Evolutionary conservation across 2,797 vertebrate species (phyloP).

Genomic region (Microcaecilia unicolor): DNA sequence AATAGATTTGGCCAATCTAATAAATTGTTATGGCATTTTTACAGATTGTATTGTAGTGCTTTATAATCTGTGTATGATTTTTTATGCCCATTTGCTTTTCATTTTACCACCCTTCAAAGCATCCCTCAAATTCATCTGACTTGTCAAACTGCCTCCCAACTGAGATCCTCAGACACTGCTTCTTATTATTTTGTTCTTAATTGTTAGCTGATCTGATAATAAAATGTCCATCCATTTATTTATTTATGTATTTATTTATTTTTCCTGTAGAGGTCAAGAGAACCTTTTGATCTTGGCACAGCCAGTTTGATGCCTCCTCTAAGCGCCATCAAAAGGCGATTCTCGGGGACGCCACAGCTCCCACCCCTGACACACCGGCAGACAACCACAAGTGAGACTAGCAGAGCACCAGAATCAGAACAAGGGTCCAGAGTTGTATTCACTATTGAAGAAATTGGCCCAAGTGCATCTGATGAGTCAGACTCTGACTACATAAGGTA

Average conservation of each 20-base stretch:
- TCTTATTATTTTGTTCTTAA: no score
- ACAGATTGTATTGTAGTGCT: no score
- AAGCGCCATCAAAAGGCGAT: constrained; percentile 54
- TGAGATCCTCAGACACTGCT: no score
- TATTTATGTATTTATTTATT: not conserved
- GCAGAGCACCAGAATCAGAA: constrained; percentile 43
- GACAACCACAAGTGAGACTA: constrained; percentile 36
- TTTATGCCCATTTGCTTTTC: no score
- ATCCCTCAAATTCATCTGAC: no score
- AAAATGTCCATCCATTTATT: no score
- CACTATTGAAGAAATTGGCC: constrained; percentile 48
- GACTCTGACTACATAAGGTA: constrained; percentile 28
- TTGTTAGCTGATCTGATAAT: no score
- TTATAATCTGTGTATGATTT: no score
- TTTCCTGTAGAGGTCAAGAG: constrained; percentile 40
- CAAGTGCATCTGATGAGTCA: constrained; percentile 28
- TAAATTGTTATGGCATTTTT: no score
- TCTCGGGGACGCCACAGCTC: constrained; percentile 63
- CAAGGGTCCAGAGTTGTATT: constrained; percentile 48
- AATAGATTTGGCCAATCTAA: no score
- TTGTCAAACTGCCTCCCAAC: no score
- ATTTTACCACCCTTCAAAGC: no score
- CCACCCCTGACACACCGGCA: constrained; percentile 58
- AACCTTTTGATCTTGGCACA: constrained; percentile 31
- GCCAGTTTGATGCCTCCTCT: constrained; percentile 3